Conservation (phyloP, 1,140 invertebrate genomes). For the Apis laboriosa region DNA sequence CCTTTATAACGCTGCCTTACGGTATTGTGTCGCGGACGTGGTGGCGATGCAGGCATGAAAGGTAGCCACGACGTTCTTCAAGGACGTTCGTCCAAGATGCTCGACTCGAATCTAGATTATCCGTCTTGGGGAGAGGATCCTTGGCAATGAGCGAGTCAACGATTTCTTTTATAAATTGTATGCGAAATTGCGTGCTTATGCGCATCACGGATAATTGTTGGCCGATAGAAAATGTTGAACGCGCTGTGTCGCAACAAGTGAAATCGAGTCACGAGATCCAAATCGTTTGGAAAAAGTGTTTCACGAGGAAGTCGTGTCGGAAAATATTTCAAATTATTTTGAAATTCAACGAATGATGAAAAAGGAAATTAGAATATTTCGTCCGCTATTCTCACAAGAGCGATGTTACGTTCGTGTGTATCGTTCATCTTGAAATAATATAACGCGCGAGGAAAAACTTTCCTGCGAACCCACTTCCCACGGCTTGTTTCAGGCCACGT, state of each 20-base stretch:
- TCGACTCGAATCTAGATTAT: conserved; percentile 4
- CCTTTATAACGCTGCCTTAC: conserved; percentile 4
- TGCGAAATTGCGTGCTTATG: too few species aligned
- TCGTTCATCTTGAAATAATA: not conserved
- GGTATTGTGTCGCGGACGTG: conserved; percentile 20
- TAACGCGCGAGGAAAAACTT: conserved; percentile 52
- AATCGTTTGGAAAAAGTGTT: too few species aligned
- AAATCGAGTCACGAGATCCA: too few species aligned
- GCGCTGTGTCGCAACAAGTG: too few species aligned
- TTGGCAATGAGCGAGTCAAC: conserved; percentile 25
- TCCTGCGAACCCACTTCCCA: conserved; percentile 66
- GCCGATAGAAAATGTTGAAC: too few species aligned
- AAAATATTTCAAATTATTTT: too few species aligned
- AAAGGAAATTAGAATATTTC: too few species aligned
- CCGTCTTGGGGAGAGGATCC: not conserved
- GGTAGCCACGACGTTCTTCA: conserved; percentile 34
- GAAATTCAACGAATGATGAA: too few species aligned
- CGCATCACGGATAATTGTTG: too few species aligned
- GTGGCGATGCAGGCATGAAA: not conserved
- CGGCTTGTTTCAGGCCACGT: conserved; percentile 44
- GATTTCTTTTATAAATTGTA: too few species aligned
- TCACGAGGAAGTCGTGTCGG: too few species aligned
- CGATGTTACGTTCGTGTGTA: too few species aligned
- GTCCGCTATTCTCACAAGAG: not conserved
- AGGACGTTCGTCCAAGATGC: conserved; percentile 46